phyloP scores from a whole-genome alignment of 2,113 vertebrate genomes.

The Proterorhinus semilunaris region DNA sequence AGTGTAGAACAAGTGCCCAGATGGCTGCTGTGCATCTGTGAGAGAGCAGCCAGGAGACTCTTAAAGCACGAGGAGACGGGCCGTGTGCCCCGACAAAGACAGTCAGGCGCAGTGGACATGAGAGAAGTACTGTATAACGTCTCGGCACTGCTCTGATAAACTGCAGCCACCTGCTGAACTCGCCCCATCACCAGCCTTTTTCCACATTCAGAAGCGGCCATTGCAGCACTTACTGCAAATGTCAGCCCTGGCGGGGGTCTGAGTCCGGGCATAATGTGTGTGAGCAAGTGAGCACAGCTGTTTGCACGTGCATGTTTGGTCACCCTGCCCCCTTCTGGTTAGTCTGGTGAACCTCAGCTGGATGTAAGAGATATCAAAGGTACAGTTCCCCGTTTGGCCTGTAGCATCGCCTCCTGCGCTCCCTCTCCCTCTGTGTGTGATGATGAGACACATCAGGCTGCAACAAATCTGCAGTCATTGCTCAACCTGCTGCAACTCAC shows the following conservation, averaged over 20 bases:
- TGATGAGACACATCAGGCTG: constrained; percentile 63
- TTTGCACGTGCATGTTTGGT: constrained; percentile 6
- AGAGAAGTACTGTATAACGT: constrained; percentile 53
- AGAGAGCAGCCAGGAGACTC: constrained; percentile 50
- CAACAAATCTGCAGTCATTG: constrained; percentile 71
- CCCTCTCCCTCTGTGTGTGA: constrained; percentile 28
- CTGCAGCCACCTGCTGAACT: constrained; percentile 69
- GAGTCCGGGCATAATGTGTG: constrained; percentile 25
- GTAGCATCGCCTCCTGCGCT: constrained; percentile 35
- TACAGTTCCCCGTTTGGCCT: constrained; percentile 56
- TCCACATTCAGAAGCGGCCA: constrained; percentile 64
- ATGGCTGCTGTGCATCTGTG: constrained; percentile 57
- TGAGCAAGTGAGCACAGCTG: constrained; percentile 13
- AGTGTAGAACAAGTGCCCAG: constrained; percentile 49
- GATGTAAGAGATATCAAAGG: constrained; percentile 58
- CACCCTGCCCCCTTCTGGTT: constrained; percentile 70
- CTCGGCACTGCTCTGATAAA: constrained; percentile 60
- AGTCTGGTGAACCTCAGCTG: constrained; percentile 45
- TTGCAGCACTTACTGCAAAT: constrained; percentile 69
- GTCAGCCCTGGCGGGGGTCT: constrained; percentile 58
- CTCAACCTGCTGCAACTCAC: constrained; percentile 61
- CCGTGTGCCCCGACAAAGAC: constrained; percentile 11
- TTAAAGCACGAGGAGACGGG: constrained; percentile 35
- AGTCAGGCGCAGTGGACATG: background rate
- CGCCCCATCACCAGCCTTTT: constrained; percentile 41